phyloP scores from a whole-genome alignment of 2,113 vertebrate species.

The Peucedramus taeniatus region DNA sequence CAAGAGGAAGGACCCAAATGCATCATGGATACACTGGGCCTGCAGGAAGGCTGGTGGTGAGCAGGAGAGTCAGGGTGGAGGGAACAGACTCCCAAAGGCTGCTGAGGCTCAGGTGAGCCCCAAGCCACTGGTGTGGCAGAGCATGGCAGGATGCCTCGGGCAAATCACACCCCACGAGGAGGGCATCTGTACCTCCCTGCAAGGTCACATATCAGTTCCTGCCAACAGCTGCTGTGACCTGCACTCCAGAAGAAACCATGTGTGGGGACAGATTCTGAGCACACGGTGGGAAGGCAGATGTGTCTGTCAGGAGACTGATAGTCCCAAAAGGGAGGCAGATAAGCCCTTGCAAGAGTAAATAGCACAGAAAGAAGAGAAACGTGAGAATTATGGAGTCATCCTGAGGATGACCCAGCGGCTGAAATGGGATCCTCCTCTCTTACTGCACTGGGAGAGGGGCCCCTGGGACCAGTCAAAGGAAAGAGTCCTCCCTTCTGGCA shows the following conservation, averaged over 20 bases:
- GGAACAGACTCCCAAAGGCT: not conserved
- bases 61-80: not conserved
- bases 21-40: fast-evolving
- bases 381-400: not conserved
- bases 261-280: not conserved
- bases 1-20: not conserved
- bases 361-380: not conserved
- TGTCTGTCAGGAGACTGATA: not conserved
- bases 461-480: not conserved
- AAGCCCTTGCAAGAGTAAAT: not conserved
- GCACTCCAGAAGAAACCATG: not conserved
- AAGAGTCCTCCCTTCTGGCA: not conserved
- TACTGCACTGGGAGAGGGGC: not conserved
- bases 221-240: not conserved
- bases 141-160: not conserved
- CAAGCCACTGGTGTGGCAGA: not conserved
- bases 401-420: not conserved
- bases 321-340: not conserved
- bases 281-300: not conserved
- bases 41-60: not conserved
- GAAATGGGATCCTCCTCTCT: not conserved
- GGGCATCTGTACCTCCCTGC: not conserved
- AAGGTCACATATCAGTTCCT: not conserved
- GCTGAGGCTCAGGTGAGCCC: not conserved
- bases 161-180: not conserved